Evolutionary conservation across 2,797 vertebrate genomes (phyloP).

Genomic region (Oceanodroma leucorhoa): DNA sequence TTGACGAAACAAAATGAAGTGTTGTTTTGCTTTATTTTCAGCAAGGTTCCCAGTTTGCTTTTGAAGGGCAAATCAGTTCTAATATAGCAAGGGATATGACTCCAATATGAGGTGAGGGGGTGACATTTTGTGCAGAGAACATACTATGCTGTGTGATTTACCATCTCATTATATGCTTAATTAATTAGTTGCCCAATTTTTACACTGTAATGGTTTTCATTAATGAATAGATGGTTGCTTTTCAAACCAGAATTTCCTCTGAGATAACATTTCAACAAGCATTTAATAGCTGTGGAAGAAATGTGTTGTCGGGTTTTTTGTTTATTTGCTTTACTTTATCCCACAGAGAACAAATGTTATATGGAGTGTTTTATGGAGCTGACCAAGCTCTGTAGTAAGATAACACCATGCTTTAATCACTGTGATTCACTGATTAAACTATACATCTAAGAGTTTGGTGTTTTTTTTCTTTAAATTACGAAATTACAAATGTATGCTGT

Average conservation of each 20-base stretch:
- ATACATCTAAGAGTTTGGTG: not conserved
- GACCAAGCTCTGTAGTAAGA: not conserved
- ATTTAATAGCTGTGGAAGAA: not conserved
- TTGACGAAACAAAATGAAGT: not conserved
- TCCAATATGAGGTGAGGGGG: not conserved
- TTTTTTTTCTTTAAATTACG: not conserved
- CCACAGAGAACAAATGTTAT: not conserved
- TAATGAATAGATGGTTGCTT: not conserved
- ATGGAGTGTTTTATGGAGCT: not conserved
- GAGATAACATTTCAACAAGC: not conserved
- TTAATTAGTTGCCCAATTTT: not conserved
- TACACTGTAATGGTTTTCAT: not conserved
- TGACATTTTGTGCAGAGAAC: not conserved
- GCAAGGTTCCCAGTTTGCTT: not conserved
- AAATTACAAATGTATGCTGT: not conserved
- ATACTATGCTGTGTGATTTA: not conserved
- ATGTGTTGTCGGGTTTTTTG: not conserved
- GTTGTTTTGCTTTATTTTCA: not conserved
- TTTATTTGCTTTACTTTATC: not conserved
- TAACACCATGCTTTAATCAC: not conserved
- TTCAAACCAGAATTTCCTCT: conserved; percentile 1
- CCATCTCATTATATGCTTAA: not conserved
- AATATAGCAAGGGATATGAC: not conserved
- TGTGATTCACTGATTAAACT: not conserved
- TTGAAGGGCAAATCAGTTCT: not conserved